Conservation (phyloP, 2,113 vertebrate species). For the Steatornis caripensis region DNA sequence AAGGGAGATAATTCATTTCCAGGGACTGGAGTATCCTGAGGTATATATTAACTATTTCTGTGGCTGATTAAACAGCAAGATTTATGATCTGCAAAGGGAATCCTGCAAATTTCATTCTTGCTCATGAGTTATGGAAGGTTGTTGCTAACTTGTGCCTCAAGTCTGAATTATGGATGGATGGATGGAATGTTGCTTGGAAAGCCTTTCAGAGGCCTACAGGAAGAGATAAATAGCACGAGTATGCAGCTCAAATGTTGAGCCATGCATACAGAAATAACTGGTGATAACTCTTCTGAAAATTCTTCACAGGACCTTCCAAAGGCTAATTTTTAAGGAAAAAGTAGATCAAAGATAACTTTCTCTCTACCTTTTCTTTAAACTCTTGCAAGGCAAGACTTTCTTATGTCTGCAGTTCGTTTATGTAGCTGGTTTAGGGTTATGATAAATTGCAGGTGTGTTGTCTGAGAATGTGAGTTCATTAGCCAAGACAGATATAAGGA, state of each 20-base stretch:
- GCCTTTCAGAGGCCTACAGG: not conserved
- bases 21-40: not conserved
- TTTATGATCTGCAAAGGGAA: not conserved
- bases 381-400: not conserved
- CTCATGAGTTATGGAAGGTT: not conserved
- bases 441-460: not conserved
- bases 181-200: not conserved
- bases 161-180: not conserved
- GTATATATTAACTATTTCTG: not conserved
- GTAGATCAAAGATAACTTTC: not conserved
- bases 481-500: not conserved
- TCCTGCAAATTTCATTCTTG: not conserved
- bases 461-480: not conserved
- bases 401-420: not conserved
- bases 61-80: not conserved
- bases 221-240: not conserved
- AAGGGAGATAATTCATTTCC: not conserved
- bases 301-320: not conserved
- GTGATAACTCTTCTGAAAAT: not conserved
- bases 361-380: not conserved
- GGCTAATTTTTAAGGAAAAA: not conserved
- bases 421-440: not conserved
- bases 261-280: not conserved
- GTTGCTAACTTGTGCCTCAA: not conserved
- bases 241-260: not conserved